Evolutionary conservation across 2,888 invertebrate species (phyloP), one percentile per base, ranked within the genome.

Genomic region (Netelia melanura): DNA sequence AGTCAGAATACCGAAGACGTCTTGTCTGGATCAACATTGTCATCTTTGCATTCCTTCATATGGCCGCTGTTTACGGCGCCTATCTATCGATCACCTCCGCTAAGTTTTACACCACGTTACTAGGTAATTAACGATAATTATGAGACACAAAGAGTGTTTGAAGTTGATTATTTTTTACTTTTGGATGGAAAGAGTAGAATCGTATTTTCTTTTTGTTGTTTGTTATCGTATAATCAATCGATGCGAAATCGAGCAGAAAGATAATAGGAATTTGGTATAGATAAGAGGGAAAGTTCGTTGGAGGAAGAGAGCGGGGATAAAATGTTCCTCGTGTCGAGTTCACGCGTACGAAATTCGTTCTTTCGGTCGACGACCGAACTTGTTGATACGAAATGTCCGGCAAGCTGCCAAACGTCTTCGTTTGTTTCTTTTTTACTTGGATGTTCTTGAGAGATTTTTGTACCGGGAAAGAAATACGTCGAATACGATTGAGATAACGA

Each of bases 21-120:
- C 94, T 97, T 67, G 98, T 98, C 8, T 98, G 98, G 98, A 95
- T 97, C 88, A 98, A 98, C 92, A 97, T 98, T 70, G 93, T 96
- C n/a, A 95, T 97, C 0, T 98, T 98, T 91, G 94, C 95, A 9
- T 97, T 96, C 91, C 95, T 98, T 84, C 98, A 98, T 92, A 56
- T 96, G 70, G 96, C 96, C 2, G 97, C 97, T 0, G 76, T 97
- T 0, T 97, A 97, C 91, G 98, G 98, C 72, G 93, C 96, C 3
- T 97, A 96, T 93, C 95, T 97, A 21, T 95, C 96, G 91, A 93
- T 97, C 44, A 96, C 97, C 75, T 96, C 97, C 3, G 97, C 97
- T 48, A 97, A 96, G 95, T 95, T 96, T 94, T 94, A 94, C 87
- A 98, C 98, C 10, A 94, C 95, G 79, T 89, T 96, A 85, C 96